Conservation (phyloP, 2,113 vertebrate genomes). For the Chauna torquata region DNA sequence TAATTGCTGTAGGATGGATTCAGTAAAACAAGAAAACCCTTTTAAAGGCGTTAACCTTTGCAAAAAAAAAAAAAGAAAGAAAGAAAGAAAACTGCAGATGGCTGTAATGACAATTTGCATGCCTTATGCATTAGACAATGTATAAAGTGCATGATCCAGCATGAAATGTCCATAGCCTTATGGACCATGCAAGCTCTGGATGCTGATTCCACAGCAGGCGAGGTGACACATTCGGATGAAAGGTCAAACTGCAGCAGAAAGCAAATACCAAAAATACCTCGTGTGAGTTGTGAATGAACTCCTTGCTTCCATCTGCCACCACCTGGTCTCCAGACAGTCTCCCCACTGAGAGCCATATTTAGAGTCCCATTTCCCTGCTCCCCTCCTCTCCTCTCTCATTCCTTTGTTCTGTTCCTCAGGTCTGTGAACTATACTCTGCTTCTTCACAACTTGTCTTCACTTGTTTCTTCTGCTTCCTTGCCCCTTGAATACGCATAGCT, state of each 20-base stretch:
- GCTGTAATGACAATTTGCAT: constrained; percentile 11
- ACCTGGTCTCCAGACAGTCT: neutral
- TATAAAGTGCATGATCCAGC: neutral
- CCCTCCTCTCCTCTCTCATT: neutral
- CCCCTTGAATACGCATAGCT: neutral
- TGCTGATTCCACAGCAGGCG: constrained; percentile 28
- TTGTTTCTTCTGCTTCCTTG: neutral
- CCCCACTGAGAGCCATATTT: neutral
- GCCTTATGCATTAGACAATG: constrained; percentile 4
- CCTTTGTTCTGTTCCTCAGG: neutral
- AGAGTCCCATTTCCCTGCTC: neutral
- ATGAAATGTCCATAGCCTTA: constrained; percentile 37
- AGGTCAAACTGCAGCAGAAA: constrained; percentile 55
- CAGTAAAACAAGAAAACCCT: neutral
- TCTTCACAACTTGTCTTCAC: neutral
- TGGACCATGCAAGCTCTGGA: neutral
- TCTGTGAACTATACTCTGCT: neutral
- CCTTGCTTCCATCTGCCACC: neutral
- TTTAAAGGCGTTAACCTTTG: constrained; percentile 35
- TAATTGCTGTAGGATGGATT: neutral
- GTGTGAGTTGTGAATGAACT: neutral
- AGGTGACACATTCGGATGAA: constrained; percentile 23
- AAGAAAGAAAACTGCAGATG: neutral
- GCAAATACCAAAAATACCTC: constrained; percentile 20
- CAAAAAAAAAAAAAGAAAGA: neutral